Evolutionary conservation across 2,113 vertebrate species (phyloP).

Genomic region (Callorhinus ursinus): DNA sequence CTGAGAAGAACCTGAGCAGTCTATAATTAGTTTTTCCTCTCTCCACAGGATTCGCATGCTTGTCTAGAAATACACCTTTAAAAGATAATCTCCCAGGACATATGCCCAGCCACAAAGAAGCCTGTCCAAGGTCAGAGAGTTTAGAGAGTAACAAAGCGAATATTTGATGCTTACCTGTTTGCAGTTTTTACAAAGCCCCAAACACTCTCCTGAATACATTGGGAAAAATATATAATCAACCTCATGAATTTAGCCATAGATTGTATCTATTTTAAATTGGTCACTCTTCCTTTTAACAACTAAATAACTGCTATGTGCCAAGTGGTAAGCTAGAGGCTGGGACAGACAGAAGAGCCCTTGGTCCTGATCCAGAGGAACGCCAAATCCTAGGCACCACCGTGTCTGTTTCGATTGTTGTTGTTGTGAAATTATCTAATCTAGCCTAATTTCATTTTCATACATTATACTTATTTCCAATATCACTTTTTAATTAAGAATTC

Average conservation of each 20-base stretch:
- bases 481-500: not conserved
- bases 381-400: not conserved
- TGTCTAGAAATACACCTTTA: conserved; percentile 48
- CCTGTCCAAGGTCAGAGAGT: not conserved
- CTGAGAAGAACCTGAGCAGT: conserved; percentile 18
- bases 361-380: not conserved
- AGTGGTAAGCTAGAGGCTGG: not conserved
- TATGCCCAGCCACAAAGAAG: not conserved
- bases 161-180: conserved; percentile 22
- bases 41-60: not conserved
- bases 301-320: not conserved
- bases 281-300: not conserved
- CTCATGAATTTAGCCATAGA: not conserved
- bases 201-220: not conserved
- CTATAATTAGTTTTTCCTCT: conserved; percentile 33
- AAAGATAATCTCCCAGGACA: conserved; percentile 46
- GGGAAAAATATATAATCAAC: not conserved
- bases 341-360: not conserved
- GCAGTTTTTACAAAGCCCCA: not conserved
- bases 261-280: not conserved
- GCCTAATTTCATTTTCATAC: not conserved
- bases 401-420: not conserved
- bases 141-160: not conserved
- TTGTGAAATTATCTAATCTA: not conserved
- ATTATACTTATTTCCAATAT: not conserved